Base-by-base conservation (phyloP, 2,888 invertebrate species). In the Metopia argyrocephala region DNA sequence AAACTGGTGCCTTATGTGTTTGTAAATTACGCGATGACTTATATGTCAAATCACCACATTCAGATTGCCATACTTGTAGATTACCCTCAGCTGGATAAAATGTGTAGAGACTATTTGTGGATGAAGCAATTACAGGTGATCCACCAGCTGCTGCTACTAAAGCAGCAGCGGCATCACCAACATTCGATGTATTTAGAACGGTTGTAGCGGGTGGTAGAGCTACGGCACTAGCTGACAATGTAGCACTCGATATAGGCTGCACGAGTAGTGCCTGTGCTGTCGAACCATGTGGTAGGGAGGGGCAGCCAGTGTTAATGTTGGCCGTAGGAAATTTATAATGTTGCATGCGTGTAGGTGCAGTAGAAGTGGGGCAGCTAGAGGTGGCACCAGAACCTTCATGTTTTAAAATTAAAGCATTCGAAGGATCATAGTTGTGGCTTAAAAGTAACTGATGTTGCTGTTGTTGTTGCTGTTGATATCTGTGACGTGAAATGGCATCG, bases 31-130 rank as follows among this genome's bases (percentile, higher is more conserved):
- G 86, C 69, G 89, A 89, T 80, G 90, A 90, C 84, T 90, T 90
- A 83, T 90, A 90, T 76, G 90, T 89, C 79, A 90, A 85, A 82
- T 90, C 90, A 61, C 90, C 90, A 83, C 88, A 89, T 83, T 90
- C 90, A 68, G 90, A 89, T 83, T 90, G 89, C 90, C 90, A 90
- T 78, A 90, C 89, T 85, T 90, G 90, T 69, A 90, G 87, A 85
- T 87, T 90, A 28, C 90, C 90, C 85, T 90, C 90, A 78, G 90
- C 90, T 74, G 90, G 90, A 82, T 90, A 90, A 84, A 90, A 90
- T 61, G 90, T 90, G 84, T 90, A 90, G 64, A 90, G 82, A 76
- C 90, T 90, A 83, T 89, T 89, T 38, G 90, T 90, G 71, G 90
- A 86, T 27, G 90, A 90, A 74, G 90, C 89, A 83, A 90, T 90